Evolutionary conservation across 2,797 vertebrate species (phyloP), one percentile per base, ranked within the genome.

Genomic region (Phataginus tricuspis): DNA sequence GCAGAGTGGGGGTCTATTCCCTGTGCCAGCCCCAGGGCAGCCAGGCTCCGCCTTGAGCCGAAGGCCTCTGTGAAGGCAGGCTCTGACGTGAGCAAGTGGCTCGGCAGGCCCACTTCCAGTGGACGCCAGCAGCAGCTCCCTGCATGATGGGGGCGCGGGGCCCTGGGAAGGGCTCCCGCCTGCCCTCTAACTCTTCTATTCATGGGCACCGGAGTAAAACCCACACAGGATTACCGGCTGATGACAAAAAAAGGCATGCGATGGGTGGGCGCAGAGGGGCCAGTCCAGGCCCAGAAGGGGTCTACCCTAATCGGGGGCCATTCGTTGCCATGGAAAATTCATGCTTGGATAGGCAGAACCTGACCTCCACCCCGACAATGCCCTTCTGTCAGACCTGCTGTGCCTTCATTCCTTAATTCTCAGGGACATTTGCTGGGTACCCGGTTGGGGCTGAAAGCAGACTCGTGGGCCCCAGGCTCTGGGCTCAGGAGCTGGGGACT

Each of bases 141-240:
- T 2, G 0, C 68, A 16, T 31, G 57, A 87, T 75, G 12, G 34
- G 91, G 61, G 49, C 13, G 6, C 29, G 53, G 74, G 77, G 90
- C 93, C 86, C 95, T 49, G 71, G 84, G 93, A 96, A 95, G 42
- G 37, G 75, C 84, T 96, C 23, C 7, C 13, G 37, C 57, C 55
- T 25, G 37, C 59, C 51, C 71, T 88, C 92, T 91, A 78, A 79
- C 87, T 83, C 92, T 68, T 82, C 94, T 96, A 91, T 95, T 97
- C 96, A 96, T 8, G 55, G 71, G 83, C 97, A 93, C 85, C 39
- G 66, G 75, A 86, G 94, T 97, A 87, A 96, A 97, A 97, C 90
- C 78, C 71, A 96, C 94, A 91, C 11, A 2, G 90, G 96, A 96
- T 98, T 97, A 97, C 68, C 8, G 0, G 2, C 77, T 84, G 83